A percentile compares a stretch with the other conserved stretches of the same genome.
These are phyloP conservation scores for Hesperia comma DNA, from an alignment of 2,888 invertebrate genomes.

Conservation along the genomic window DNA sequence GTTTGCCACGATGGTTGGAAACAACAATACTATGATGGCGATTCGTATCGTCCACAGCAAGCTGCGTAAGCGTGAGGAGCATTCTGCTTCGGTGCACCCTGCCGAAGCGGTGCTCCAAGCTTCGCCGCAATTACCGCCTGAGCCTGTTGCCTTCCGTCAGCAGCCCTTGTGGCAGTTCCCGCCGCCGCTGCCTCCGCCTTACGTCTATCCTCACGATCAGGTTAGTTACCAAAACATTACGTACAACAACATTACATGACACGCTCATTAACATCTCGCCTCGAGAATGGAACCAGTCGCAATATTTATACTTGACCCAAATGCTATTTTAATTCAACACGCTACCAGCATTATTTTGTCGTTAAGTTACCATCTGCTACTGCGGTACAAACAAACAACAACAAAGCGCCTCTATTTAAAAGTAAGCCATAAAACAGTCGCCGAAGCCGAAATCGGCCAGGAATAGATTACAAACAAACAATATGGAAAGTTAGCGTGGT, in stretches of 20 bases:
- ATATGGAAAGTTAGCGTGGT: conserved; percentile 66
- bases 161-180: conserved; percentile 93
- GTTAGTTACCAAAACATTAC: conserved; percentile 77
- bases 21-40: conserved; percentile 93
- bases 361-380: conserved; percentile 48
- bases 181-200: conserved; percentile 90
- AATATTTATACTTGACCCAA: conserved; percentile 73
- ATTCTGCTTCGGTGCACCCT: conserved; percentile 88
- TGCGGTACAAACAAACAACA: conserved; percentile 47
- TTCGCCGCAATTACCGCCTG: conserved; percentile 75
- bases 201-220: conserved; percentile 91
- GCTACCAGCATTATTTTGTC: conserved; percentile 57
- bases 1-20: conserved; percentile 90
- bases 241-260: conserved; percentile 40
- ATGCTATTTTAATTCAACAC: conserved; percentile 59
- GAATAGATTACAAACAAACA: conserved; percentile 48
- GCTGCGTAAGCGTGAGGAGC: conserved; percentile 93
- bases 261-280: conserved; percentile 50
- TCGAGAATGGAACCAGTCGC: conserved; percentile 62
- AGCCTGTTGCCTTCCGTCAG: conserved; percentile 86
- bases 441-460: no score
- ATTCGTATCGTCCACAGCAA: conserved; percentile 96
- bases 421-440: no score
- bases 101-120: conserved; percentile 87
- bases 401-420: no score